A percentile compares a stretch with the other conserved stretches of the same genome.
These are phyloP conservation scores for Trypoxylus dichotomus DNA, from an alignment of 1,140 invertebrate genomes.

Conservation along the genomic window DNA sequence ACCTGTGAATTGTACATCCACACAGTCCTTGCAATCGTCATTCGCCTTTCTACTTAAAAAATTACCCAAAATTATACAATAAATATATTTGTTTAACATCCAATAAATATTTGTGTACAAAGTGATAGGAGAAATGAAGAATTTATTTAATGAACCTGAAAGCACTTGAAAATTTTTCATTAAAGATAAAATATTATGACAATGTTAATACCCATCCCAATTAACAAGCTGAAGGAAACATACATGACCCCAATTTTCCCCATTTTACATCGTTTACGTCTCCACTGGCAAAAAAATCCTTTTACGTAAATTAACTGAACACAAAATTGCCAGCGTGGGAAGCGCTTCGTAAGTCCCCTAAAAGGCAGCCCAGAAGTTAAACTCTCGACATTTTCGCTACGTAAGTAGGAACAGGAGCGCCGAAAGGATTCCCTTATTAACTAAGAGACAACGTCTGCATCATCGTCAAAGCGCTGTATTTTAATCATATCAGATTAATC, in stretches of 20 bases:
- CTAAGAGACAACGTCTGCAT: neutral
- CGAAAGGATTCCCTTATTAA: neutral
- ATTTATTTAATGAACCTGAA: neutral
- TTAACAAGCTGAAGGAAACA: neutral
- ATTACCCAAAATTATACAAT: too few species aligned
- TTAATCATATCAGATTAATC: slow-evolving; percentile 4
- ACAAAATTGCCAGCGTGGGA: neutral
- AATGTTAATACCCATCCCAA: too few species aligned
- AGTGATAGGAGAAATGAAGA: too few species aligned
- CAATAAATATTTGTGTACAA: too few species aligned
- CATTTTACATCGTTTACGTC: neutral
- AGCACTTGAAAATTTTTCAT: neutral
- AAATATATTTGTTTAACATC: too few species aligned
- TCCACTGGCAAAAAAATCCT: neutral
- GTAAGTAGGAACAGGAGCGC: neutral
- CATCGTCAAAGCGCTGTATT: neutral
- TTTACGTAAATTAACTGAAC: neutral
- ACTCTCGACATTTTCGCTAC: neutral
- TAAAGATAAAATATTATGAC: neutral
- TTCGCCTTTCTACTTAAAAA: too few species aligned
- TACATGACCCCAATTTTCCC: neutral
- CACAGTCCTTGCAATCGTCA: too few species aligned
- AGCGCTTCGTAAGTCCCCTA: neutral
- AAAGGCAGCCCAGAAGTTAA: neutral
- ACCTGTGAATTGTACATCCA: too few species aligned